These are phyloP conservation scores for Stenichneumon culpator DNA, from an alignment of 2,888 invertebrate genomes.

Conservation along the genomic window DNA sequence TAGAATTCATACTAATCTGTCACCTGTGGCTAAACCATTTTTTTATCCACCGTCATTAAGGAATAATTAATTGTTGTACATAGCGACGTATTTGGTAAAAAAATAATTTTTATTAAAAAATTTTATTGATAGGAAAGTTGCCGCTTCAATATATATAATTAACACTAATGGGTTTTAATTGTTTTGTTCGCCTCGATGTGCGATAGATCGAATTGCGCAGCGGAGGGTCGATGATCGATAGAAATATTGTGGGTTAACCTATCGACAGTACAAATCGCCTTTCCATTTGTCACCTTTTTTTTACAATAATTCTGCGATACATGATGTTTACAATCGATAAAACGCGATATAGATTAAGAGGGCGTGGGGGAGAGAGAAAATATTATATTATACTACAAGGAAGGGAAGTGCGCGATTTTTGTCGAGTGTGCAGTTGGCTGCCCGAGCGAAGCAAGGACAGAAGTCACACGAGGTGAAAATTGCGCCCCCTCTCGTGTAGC, in stretches of 20 bases:
- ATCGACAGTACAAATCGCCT: slow-evolving; percentile 3
- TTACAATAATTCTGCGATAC: not conserved
- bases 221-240: not conserved
- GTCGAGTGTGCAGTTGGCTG: too few relatives aligned
- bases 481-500: too few relatives aligned
- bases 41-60: not conserved
- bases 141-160: slow-evolving; percentile 63
- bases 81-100: slow-evolving; percentile 74
- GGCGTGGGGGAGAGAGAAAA: not conserved
- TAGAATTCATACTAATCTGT: not conserved
- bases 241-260: slow-evolving; percentile 28
- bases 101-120: slow-evolving; percentile 82
- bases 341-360: slow-evolving; percentile 16
- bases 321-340: slow-evolving; percentile 4
- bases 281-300: not conserved
- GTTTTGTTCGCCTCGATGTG: slow-evolving; percentile 1
- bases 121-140: slow-evolving; percentile 76
- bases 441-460: too few relatives aligned
- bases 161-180: slow-evolving; percentile 36
- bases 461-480: too few relatives aligned
- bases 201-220: slow-evolving; percentile 12
- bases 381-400: too few relatives aligned
- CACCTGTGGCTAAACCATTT: not conserved
- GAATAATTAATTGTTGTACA: slow-evolving; percentile 1
- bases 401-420: too few relatives aligned